Conservation (phyloP, 2,797 vertebrate species). For the Acrossocheilus fasciatus region DNA sequence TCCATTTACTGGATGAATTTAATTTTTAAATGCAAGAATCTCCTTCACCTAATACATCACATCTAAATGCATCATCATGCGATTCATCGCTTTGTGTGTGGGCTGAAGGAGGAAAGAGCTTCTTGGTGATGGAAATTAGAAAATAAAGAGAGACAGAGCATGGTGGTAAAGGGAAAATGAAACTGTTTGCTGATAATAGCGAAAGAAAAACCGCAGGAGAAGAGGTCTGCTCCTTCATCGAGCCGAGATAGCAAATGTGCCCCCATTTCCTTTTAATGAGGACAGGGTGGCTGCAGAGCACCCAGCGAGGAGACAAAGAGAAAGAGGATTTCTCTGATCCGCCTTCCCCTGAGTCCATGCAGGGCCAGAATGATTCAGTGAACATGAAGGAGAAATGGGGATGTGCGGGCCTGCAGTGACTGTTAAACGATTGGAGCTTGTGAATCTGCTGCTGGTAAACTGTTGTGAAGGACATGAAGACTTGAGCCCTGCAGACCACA, state of each 20-base stretch:
- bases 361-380: conserved; percentile 36
- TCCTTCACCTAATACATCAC: neutral
- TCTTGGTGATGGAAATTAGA: conserved; percentile 30
- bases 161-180: conserved; percentile 27
- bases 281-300: conserved; percentile 40
- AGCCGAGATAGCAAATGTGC: conserved; percentile 48
- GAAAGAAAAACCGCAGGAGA: conserved; percentile 19
- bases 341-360: conserved; percentile 22
- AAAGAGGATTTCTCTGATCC: conserved; percentile 24
- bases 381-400: conserved; percentile 26
- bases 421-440: conserved; percentile 17
- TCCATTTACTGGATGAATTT: neutral
- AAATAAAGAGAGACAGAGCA: conserved; percentile 27
- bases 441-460: conserved; percentile 10
- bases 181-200: conserved; percentile 8
- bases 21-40: conserved; percentile 8
- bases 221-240: conserved; percentile 34
- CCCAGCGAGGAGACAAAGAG: conserved; percentile 36
- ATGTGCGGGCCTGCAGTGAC: neutral
- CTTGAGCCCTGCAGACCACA: neutral
- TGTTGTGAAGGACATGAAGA: conserved; percentile 3
- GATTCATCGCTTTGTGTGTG: neutral
- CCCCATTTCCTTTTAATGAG: conserved; percentile 57
- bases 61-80: neutral
- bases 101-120: neutral